Percentiles rank a stretch among this genome's conserved stretches.
Conservation (phyloP, 1,140 invertebrate genomes). For the Eueides isabella region DNA sequence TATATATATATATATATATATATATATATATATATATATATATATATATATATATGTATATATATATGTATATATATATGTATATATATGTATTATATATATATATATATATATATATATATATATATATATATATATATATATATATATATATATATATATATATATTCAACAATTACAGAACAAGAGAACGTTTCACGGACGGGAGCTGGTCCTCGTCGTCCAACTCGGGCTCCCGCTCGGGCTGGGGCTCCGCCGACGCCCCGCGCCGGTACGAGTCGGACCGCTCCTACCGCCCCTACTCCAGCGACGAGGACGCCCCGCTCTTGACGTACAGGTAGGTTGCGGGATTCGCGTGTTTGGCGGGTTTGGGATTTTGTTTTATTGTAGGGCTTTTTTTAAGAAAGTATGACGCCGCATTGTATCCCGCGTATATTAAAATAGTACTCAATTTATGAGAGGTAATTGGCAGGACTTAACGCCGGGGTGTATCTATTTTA, state of each 20-base stretch:
- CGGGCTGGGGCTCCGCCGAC: slow-evolving; percentile 43
- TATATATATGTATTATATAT: too few species aligned
- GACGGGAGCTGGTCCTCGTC: slow-evolving; percentile 44
- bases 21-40: too few species aligned
- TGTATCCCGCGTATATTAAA: too few species aligned
- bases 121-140: slow-evolving; percentile 12
- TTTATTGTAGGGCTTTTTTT: too few species aligned
- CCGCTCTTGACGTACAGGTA: slow-evolving; percentile 71
- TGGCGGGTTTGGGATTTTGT: not conserved
- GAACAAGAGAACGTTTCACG: slow-evolving; percentile 50
- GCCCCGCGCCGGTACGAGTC: slow-evolving; percentile 61
- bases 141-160: too few species aligned
- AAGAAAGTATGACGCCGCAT: too few species aligned
- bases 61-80: not conserved
- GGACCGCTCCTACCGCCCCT: slow-evolving; percentile 71
- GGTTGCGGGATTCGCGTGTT: too few species aligned
- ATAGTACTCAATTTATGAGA: too few species aligned
- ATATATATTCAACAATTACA: slow-evolving; percentile 24
- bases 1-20: too few species aligned
- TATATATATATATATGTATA: not conserved
- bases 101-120: slow-evolving; percentile 17
- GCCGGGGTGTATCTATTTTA: too few species aligned
- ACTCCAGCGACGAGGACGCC: slow-evolving; percentile 81
- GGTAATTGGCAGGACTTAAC: too few species aligned
- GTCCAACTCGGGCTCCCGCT: slow-evolving; percentile 45